Percentiles rank a stretch among this genome's conserved stretches.
Conservation (phyloP, 2,888 invertebrate species). For the Tipula unca region DNA sequence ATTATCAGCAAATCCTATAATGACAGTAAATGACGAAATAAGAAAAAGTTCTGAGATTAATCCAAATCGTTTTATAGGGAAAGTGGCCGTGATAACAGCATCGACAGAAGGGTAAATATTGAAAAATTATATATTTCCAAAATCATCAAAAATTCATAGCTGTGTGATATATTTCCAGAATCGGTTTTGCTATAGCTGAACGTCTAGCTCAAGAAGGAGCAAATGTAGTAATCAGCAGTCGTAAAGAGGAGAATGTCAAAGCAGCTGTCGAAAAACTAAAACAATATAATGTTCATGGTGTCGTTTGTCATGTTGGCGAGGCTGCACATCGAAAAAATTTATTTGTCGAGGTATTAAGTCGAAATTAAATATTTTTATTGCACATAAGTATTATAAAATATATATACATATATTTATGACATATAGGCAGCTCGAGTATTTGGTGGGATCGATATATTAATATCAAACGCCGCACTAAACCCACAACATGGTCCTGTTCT, state of each 20-base stretch:
- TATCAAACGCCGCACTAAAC: constrained; percentile 94
- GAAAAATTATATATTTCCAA: neutral
- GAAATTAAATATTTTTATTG: neutral
- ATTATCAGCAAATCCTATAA: too few species aligned
- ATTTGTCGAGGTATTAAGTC: constrained; percentile 44
- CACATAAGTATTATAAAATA: constrained; percentile 20
- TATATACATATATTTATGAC: too few species aligned
- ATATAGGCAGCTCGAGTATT: constrained; percentile 54
- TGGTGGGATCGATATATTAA: constrained; percentile 85
- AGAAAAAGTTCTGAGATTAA: neutral
- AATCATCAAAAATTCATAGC: neutral
- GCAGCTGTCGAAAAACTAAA: constrained; percentile 62
- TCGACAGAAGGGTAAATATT: constrained; percentile 58
- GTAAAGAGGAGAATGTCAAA: constrained; percentile 79
- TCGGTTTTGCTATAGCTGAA: constrained; percentile 86
- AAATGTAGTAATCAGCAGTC: constrained; percentile 81
- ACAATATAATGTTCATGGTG: constrained; percentile 28
- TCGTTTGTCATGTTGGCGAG: constrained; percentile 83
- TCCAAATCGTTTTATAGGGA: constrained; percentile 53
- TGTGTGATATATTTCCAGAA: constrained; percentile 44
- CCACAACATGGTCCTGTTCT: constrained; percentile 72
- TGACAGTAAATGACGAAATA: too few species aligned
- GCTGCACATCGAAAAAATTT: constrained; percentile 70
- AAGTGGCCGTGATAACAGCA: constrained; percentile 84
- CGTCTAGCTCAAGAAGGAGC: constrained; percentile 82